phyloP scores from a whole-genome alignment of 1,140 invertebrate genomes.

The Acromyrmex charruanus region DNA sequence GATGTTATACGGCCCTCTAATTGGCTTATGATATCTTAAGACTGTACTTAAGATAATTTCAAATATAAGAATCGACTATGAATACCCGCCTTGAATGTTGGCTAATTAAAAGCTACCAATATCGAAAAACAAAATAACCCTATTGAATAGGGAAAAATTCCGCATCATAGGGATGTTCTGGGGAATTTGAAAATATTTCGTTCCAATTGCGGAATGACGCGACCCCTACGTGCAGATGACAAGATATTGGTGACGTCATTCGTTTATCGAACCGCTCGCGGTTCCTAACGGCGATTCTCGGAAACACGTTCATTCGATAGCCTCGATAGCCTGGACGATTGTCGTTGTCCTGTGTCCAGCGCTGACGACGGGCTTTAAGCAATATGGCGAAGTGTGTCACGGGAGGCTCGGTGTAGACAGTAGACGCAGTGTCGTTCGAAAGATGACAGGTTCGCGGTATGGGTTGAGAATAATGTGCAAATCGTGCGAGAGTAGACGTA shows the following conservation, averaged over 20 bases:
- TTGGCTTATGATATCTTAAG: too few relatives aligned
- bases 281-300: slow-evolving; percentile 67
- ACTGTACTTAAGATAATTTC: too few relatives aligned
- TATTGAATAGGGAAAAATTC: too few relatives aligned
- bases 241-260: not conserved
- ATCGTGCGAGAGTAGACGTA: slow-evolving; percentile 70
- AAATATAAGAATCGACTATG: too few relatives aligned
- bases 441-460: slow-evolving; percentile 78
- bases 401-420: slow-evolving; percentile 79
- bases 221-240: too few relatives aligned
- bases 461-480: slow-evolving; percentile 77
- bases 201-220: too few relatives aligned
- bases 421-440: slow-evolving; percentile 77
- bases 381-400: slow-evolving; percentile 86
- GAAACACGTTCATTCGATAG: slow-evolving; percentile 72
- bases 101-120: too few relatives aligned
- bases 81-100: too few relatives aligned
- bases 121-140: too few relatives aligned
- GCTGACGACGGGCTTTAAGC: slow-evolving; percentile 69
- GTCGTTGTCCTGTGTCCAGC: slow-evolving; percentile 64
- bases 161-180: too few relatives aligned
- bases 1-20: too few relatives aligned
- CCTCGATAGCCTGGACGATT: slow-evolving; percentile 38
- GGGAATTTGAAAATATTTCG: too few relatives aligned
- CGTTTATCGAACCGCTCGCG: slow-evolving; percentile 33